Evolutionary conservation across 2,888 invertebrate genomes (phyloP), one percentile per base, ranked within the genome.

Genomic region (Acrobasis suavella): DNA sequence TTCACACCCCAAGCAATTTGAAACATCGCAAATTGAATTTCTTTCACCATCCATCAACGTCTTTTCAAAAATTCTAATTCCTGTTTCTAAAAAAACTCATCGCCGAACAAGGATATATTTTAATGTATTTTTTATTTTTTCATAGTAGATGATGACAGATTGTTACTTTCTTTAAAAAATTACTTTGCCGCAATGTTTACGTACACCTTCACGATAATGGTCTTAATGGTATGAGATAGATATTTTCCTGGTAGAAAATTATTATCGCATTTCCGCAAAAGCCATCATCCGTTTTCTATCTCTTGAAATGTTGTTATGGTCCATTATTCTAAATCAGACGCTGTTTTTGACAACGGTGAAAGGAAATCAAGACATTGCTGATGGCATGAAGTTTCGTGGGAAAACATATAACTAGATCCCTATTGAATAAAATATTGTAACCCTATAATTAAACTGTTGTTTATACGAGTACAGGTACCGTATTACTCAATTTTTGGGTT

Each of bases 41-140:
- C 81, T 82, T 78, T 70, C 71, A 74, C 80, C 82, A 86, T 87
- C 85, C 85, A 87, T 87, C 87, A 87, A 82, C 82, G 80, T 81
- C 81, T 74, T 66, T 72, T 72, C 70, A 69, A 74, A 75, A 80
- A 77, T 72, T 71, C 65, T 72, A 77, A 81, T 76, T 77, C 75
- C 74, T 76, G 67, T 77, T 74, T 72, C 64, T 69, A 64, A 75
- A 78, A 80, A 82, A 80, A 74, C 69, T 78, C 73, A 66, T 74
- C 72, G 70, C 68, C 71, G 72, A 75, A 74, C 67, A 75, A 70
- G 72, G 69, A 73, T 71, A 75, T 77, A 69, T 74, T 80, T 78
- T 79, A 78, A 81, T 79, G 80, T 76, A 72, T 75, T 72, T 76
- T 72, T 70, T 76, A 82, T 80, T 79, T 75, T 66, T 61, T 65